phyloP scores from a whole-genome alignment of 2,797 vertebrate species.

The Dromococcyx pavoninus region DNA sequence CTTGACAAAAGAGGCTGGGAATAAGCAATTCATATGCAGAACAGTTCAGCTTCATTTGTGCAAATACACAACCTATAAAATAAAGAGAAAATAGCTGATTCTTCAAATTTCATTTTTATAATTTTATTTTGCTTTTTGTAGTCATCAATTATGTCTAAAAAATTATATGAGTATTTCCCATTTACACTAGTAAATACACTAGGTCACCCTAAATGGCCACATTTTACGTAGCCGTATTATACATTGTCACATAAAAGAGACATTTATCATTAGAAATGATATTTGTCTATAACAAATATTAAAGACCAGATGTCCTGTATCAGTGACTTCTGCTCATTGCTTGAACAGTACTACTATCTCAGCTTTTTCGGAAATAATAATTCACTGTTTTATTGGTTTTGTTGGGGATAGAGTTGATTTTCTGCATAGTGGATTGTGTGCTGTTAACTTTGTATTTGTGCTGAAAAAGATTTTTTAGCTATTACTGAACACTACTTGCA shows the following conservation, averaged over 20 bases:
- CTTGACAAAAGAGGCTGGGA: not conserved
- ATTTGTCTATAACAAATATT: not conserved
- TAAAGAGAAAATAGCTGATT: not conserved
- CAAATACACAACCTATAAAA: not conserved
- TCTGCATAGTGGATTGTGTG: not conserved
- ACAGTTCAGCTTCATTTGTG: not conserved
- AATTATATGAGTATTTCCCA: not conserved
- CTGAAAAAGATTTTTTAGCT: not conserved
- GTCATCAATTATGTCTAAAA: not conserved
- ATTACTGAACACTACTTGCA: not conserved
- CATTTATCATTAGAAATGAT: not conserved
- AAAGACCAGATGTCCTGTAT: not conserved
- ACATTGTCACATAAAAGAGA: not conserved
- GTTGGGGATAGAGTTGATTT: not conserved
- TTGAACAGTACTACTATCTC: not conserved
- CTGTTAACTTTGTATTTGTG: not conserved
- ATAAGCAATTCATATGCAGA: not conserved
- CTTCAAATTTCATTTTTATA: not conserved
- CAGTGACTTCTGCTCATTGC: not conserved
- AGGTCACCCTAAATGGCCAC: accelerated
- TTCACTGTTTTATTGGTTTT: not conserved
- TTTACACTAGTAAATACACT: not conserved
- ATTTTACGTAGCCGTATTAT: not conserved
- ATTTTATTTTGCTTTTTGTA: not conserved
- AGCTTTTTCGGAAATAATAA: not conserved